Evolutionary conservation across 2,113 vertebrate species (phyloP).

Genomic region (Morone saxatilis): DNA sequence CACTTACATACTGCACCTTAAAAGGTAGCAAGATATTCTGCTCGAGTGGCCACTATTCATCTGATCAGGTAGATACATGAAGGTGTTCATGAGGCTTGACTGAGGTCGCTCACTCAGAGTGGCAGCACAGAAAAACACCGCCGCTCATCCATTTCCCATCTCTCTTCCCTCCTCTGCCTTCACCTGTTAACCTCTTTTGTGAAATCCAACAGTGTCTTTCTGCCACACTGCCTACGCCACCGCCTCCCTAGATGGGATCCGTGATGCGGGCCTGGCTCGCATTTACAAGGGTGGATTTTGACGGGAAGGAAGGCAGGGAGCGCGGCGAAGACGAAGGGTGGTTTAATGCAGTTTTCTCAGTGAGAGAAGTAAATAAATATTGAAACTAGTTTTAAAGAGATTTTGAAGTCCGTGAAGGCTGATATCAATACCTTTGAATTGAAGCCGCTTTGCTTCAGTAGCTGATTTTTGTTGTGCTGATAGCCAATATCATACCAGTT

Average conservation of each 20-base stretch:
- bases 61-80: slow-evolving; percentile 67
- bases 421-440: slow-evolving; percentile 5
- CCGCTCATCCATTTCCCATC: slow-evolving; percentile 72
- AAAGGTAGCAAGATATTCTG: slow-evolving; percentile 25
- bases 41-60: slow-evolving; percentile 57
- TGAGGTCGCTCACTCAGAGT: slow-evolving; percentile 51
- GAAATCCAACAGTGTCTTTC: slow-evolving; percentile 67
- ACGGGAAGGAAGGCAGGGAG: slow-evolving; percentile 38
- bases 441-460: neutral
- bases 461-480: neutral
- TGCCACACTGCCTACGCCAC: slow-evolving; percentile 48
- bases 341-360: slow-evolving; percentile 30
- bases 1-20: slow-evolving; percentile 4
- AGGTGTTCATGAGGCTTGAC: slow-evolving; percentile 60
- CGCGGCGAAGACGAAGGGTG: slow-evolving; percentile 2
- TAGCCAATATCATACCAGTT: neutral
- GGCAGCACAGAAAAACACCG: slow-evolving; percentile 57
- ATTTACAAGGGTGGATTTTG: slow-evolving; percentile 66
- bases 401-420: neutral
- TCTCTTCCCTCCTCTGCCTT: slow-evolving; percentile 41
- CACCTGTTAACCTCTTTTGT: slow-evolving; percentile 77
- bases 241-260: slow-evolving; percentile 70
- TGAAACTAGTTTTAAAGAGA: slow-evolving; percentile 2
- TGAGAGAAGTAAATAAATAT: slow-evolving; percentile 45
- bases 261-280: slow-evolving; percentile 64